Percentiles rank a stretch among this genome's conserved stretches.
Conservation (phyloP, 2,888 invertebrate species). For the Auanema sp. region DNA sequence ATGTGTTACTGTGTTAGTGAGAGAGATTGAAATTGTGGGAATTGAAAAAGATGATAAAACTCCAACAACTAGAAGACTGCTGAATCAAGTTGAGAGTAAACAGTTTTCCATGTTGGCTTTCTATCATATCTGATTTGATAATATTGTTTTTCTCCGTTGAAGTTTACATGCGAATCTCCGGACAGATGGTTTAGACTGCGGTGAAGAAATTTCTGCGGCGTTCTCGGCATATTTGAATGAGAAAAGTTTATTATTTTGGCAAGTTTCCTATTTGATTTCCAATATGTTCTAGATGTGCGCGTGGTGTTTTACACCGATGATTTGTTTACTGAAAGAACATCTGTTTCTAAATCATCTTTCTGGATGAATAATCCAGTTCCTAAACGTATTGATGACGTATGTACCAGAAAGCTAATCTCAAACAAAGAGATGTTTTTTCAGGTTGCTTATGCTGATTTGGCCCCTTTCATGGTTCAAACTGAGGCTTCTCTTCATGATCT, state of each 20-base stretch:
- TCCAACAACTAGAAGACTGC: too few relatives aligned
- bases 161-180: conserved; percentile 44
- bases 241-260: conserved; percentile 2
- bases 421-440: conserved; percentile 20
- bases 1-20: too few relatives aligned
- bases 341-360: conserved; percentile 29
- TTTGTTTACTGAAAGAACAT: conserved; percentile 53
- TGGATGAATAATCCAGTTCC: conserved; percentile 50
- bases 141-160: conserved; percentile 6
- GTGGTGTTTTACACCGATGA: conserved; percentile 47
- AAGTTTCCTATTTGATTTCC: conserved; percentile 2
- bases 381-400: conserved; percentile 37
- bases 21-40: too few relatives aligned
- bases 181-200: conserved; percentile 58
- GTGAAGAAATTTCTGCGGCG: conserved; percentile 42
- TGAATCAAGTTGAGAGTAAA: not conserved
- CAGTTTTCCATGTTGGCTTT: not conserved
- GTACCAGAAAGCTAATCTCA: conserved; percentile 4
- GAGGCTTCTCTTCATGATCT: conserved; percentile 47
- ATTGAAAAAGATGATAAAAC: too few relatives aligned
- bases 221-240: conserved; percentile 41
- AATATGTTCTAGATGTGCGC: conserved; percentile 28
- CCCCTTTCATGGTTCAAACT: conserved; percentile 51
- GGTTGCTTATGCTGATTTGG: conserved; percentile 51
- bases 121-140: not conserved